Base-by-base conservation (phyloP, 1,140 invertebrate species). In the Leguminivora glycinivorella region DNA sequence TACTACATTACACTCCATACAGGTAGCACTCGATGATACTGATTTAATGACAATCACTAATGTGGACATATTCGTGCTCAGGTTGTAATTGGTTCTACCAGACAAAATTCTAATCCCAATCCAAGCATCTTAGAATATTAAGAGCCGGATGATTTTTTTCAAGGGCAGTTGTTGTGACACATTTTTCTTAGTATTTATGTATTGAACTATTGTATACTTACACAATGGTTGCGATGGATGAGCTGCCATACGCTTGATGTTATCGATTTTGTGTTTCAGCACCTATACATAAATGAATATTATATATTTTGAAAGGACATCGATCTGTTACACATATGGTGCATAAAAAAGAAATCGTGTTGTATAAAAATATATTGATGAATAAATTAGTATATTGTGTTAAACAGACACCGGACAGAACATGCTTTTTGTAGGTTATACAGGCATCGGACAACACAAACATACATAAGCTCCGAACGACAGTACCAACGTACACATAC, bases 181-280 rank as follows among this genome's bases (percentile, higher is more conserved):
- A n/a, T n/a, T n/a, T n/a, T n/a, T n/a, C n/a, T n/a, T n/a, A n/a
- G n/a, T n/a, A n/a, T n/a, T n/a, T n/a, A n/a, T n/a, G n/a, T n/a
- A n/a, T 43, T 0, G 12, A 56, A 24, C 4, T 70, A 10, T 29
- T 12, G 34, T 24, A 47, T 29, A 95, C 96, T 97, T 94, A 98
- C 97, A 99, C 79, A 99, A 93, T 58, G 98, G 98, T 83, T 99
- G 93, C 60, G 96, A 92, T 19, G 98, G 98, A 95, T 99, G 99
- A 19, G 98, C 96, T 72, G 97, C 97, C 90, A 99, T 96, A 88
- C 98, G 94, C 87, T 98, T 95, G 68, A 99, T 97, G 77, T 98
- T 98, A 89, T 98, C 96, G 70, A 98, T 95, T 92, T 96, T 96
- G 88, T 97, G 96, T 92, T 96, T 96, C 84, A 96, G 91, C 71